These are phyloP conservation scores for western clawed frog (Xenopus tropicalis) DNA, from an alignment of 2,113 vertebrate genomes.

Conservation along the genomic window UCB_Xtro_10.0 CM004445.2:619001-619500, in stretches of 20 bases:
- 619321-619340: background rate
- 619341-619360: too few relatives aligned
- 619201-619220: too few relatives aligned
- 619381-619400: too few relatives aligned
- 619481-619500: background rate
- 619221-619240: background rate
- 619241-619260: too few relatives aligned
- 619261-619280: background rate
- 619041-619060: constrained; percentile 22
- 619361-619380: background rate
- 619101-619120: too few relatives aligned
- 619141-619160: too few relatives aligned
- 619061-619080: background rate
- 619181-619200: background rate
- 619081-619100: too few relatives aligned
- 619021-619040: constrained; percentile 84
- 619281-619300: too few relatives aligned
- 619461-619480: background rate
- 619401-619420: background rate
- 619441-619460: too few relatives aligned
- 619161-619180: background rate
- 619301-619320: too few relatives aligned
- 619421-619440: background rate
- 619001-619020: constrained; percentile 77
- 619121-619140: background rate